phyloP scores from a whole-genome alignment of 30 jellyfish, hydroid and myxozoan genomes.

The Cassiopea xamachana region DNA sequence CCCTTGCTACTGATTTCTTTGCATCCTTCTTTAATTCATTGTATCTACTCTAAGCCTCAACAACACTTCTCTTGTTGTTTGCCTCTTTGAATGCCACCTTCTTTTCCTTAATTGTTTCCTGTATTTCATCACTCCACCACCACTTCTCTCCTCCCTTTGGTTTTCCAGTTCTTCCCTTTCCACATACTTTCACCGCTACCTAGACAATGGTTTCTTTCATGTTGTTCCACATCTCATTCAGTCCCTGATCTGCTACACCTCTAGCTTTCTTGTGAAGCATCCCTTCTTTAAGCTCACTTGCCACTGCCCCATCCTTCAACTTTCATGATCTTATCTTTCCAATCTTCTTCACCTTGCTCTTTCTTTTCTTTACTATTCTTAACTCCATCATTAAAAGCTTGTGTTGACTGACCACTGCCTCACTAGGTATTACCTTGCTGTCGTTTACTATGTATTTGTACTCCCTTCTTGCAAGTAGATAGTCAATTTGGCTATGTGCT shows the following conservation, averaged over 20 bases:
- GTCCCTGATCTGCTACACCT: conserved; percentile 21
- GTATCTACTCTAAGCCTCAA: not conserved
- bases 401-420: conserved; percentile 35
- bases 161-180: conserved; percentile 4
- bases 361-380: conserved; percentile 2
- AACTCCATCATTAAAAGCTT: conserved; percentile 9
- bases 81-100: not conserved
- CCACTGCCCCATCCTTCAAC: conserved; percentile 20
- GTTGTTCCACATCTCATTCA: conserved; percentile 17
- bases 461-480: conserved; percentile 32
- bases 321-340: conserved; percentile 21
- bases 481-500: conserved; percentile 30
- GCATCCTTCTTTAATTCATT: conserved; percentile 26
- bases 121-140: conserved; percentile 36
- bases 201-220: conserved; percentile 8
- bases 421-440: conserved; percentile 52
- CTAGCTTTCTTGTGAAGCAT: conserved; percentile 3
- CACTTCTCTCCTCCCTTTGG: not conserved
- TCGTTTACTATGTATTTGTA: not conserved
- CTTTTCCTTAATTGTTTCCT: conserved; percentile 19
- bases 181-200: conserved; percentile 21
- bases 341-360: conserved; percentile 20
- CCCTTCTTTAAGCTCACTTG: conserved; percentile 17
- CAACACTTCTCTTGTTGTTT: not conserved
- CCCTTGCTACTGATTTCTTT: conserved; percentile 24